A percentile compares a stretch with the other conserved stretches of the same genome.
These are phyloP conservation scores for Heteromormyrus szaboi DNA, from an alignment of 2,797 vertebrate species.

Conservation along the genomic window DNA sequence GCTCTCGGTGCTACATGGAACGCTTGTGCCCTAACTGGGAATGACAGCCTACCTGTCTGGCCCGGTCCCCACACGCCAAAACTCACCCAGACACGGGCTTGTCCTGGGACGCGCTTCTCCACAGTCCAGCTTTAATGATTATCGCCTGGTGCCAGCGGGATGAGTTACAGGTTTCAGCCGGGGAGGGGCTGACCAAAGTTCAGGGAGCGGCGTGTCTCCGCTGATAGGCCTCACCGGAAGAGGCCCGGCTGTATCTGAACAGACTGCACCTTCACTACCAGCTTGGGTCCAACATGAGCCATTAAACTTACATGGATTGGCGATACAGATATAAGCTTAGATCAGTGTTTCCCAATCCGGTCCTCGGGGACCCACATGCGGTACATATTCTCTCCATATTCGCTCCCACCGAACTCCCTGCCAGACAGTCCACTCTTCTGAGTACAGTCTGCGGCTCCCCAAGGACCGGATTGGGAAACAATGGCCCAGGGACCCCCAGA, in stretches of 20 bases:
- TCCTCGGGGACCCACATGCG: not conserved
- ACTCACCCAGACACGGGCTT: not conserved
- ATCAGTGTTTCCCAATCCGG: not conserved
- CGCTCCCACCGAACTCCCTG: not conserved
- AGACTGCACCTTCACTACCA: not conserved
- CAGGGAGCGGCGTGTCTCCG: not conserved
- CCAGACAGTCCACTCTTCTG: not conserved
- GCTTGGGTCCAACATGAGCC: not conserved
- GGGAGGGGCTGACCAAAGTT: conserved; percentile 34
- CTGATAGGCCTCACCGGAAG: not conserved
- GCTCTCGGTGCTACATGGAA: not conserved
- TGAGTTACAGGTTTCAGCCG: conserved; percentile 37
- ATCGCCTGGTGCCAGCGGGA: conserved; percentile 34
- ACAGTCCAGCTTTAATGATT: conserved; percentile 11
- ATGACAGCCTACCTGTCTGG: not conserved
- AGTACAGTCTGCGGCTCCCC: not conserved
- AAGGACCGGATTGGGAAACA: not conserved
- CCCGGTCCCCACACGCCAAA: not conserved
- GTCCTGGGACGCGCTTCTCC: conserved; percentile 17
- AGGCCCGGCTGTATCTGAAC: not conserved
- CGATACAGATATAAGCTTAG: not conserved
- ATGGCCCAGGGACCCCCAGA: not conserved
- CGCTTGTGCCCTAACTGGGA: not conserved
- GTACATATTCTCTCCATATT: not conserved
- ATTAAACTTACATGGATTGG: not conserved